A percentile compares a stretch with the other conserved stretches of the same genome.
Conservation (phyloP, 2,797 vertebrate species). For the Gobio occitaniae region DNA sequence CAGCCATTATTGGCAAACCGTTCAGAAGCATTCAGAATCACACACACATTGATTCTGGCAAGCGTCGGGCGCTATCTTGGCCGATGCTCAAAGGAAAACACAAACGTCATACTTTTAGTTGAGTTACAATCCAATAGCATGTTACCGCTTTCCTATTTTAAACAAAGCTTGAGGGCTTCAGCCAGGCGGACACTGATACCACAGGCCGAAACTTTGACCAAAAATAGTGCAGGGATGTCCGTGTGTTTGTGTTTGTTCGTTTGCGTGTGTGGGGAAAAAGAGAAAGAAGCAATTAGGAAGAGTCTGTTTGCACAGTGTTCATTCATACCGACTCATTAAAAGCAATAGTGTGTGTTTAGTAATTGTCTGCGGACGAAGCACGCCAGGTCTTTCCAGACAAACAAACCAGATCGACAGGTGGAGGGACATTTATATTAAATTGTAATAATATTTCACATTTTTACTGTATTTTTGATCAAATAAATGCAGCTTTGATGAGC, state of each 20-base stretch:
- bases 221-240: slow-evolving; percentile 31
- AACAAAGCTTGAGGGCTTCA: slow-evolving; percentile 41
- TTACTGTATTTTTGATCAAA: too few species aligned
- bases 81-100: slow-evolving; percentile 54
- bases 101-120: slow-evolving; percentile 54
- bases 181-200: slow-evolving; percentile 36
- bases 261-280: background rate
- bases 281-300: slow-evolving; percentile 11
- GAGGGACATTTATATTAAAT: background rate
- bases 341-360: slow-evolving; percentile 1
- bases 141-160: slow-evolving; percentile 44
- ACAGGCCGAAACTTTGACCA: slow-evolving; percentile 14
- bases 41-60: slow-evolving; percentile 61
- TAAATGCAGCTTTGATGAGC: too few species aligned
- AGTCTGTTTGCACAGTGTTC: slow-evolving; percentile 37
- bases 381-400: slow-evolving; percentile 36
- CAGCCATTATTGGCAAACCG: slow-evolving; percentile 56
- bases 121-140: slow-evolving; percentile 47
- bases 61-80: slow-evolving; percentile 38
- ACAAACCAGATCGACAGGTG: slow-evolving; percentile 44
- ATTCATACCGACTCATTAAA: slow-evolving; percentile 27
- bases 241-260: slow-evolving; percentile 6
- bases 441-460: too few species aligned
- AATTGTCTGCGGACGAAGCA: slow-evolving; percentile 15
- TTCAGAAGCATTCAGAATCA: slow-evolving; percentile 56